Evolutionary conservation across 2,888 invertebrate genomes (phyloP).

Genomic region (Nephrotoma flavescens): DNA sequence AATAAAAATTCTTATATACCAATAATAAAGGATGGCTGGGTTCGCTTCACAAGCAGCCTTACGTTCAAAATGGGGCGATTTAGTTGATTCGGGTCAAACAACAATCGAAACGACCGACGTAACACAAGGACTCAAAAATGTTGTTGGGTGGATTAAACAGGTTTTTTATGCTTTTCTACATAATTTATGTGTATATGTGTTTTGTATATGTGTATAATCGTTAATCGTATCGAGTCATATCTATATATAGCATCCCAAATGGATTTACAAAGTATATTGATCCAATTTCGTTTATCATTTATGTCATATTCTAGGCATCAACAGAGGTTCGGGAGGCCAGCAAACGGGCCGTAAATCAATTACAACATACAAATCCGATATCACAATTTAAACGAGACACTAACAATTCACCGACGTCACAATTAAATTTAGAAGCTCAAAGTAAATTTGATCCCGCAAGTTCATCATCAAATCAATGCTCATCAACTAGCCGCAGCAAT

Average conservation of each 20-base stretch:
- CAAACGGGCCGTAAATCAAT: conserved; percentile 43
- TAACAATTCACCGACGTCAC: neutral
- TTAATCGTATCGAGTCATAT: neutral
- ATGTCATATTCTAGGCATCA: conserved; percentile 41
- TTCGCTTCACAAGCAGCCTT: conserved; percentile 56
- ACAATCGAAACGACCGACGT: conserved; percentile 48
- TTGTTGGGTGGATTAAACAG: conserved; percentile 75
- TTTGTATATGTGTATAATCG: neutral
- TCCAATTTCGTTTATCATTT: neutral
- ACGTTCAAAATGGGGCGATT: conserved; percentile 55
- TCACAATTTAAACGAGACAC: conserved; percentile 12
- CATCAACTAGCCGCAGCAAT: neutral
- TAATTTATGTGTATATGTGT: conserved; percentile 5
- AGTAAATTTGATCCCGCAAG: neutral
- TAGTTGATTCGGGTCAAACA: conserved; percentile 53
- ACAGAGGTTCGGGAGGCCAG: conserved; percentile 64
- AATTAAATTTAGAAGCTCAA: neutral
- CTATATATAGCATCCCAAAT: neutral
- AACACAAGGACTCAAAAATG: conserved; percentile 57
- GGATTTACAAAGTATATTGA: neutral
- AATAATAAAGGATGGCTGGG: conserved; percentile 39
- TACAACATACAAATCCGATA: conserved; percentile 31
- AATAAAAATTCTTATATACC: neutral
- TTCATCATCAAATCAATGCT: neutral
- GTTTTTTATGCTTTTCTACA: conserved; percentile 23